Evolutionary conservation across 2,113 vertebrate genomes (phyloP).

Genomic region (Silurus meridionalis): DNA sequence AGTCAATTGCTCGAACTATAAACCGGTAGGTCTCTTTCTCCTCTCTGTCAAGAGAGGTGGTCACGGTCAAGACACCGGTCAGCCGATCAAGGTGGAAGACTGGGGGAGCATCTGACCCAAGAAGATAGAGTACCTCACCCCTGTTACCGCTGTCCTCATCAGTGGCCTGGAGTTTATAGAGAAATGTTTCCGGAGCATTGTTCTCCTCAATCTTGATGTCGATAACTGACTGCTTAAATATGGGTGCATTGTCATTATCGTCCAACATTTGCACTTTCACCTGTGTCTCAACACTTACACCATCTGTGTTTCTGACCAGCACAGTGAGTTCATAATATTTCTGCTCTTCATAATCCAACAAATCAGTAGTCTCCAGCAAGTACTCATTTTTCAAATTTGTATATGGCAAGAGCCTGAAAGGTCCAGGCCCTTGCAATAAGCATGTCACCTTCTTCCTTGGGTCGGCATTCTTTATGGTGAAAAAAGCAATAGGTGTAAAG

Average conservation of each 20-base stretch:
- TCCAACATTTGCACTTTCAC: constrained; percentile 87
- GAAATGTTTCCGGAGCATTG: constrained; percentile 85
- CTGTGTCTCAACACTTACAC: constrained; percentile 77
- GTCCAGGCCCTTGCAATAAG: constrained; percentile 84
- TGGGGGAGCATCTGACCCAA: constrained; percentile 86
- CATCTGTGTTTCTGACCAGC: constrained; percentile 78
- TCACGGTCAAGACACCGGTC: constrained; percentile 87
- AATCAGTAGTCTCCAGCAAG: constrained; percentile 87
- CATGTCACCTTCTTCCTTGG: constrained; percentile 81
- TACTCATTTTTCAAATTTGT: constrained; percentile 87
- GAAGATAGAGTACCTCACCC: constrained; percentile 85
- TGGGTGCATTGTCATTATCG: constrained; percentile 92
- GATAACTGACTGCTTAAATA: constrained; percentile 84
- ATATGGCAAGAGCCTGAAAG: constrained; percentile 87
- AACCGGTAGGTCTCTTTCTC: constrained; percentile 94
- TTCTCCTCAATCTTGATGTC: constrained; percentile 93
- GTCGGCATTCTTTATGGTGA: constrained; percentile 87
- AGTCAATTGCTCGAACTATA: constrained; percentile 87
- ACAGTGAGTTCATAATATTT: constrained; percentile 84
- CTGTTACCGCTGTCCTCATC: constrained; percentile 86
- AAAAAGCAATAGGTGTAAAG: constrained; percentile 92
- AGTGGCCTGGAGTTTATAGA: constrained; percentile 85
- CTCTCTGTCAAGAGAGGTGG: constrained; percentile 88
- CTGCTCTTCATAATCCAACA: constrained; percentile 86
- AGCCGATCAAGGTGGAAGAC: constrained; percentile 83